Evolutionary conservation across 2,113 vertebrate species (phyloP).

Genomic region (Ameiurus melas): DNA sequence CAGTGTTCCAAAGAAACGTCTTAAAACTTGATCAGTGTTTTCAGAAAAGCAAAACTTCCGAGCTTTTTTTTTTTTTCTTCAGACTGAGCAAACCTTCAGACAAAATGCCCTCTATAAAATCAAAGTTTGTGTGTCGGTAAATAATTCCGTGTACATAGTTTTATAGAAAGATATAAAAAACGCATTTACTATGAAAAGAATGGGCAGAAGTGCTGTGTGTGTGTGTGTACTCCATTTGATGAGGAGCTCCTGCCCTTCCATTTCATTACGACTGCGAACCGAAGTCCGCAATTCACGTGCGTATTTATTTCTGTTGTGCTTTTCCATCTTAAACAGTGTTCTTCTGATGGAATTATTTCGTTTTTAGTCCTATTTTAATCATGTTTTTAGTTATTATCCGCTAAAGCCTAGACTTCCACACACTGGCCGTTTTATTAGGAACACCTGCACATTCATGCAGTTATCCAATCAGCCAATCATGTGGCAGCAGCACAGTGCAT

Average conservation of each 20-base stretch:
- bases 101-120: not conserved
- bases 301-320: constrained; percentile 50
- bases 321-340: constrained; percentile 61
- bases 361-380: not conserved
- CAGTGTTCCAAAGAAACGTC: not conserved
- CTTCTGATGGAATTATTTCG: not conserved
- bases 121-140: constrained; percentile 1
- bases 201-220: constrained; percentile 58
- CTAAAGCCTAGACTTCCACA: not conserved
- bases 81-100: not conserved
- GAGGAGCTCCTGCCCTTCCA: constrained; percentile 62
- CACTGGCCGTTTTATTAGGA: not conserved
- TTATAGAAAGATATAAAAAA: constrained; percentile 71
- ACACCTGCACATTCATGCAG: not conserved
- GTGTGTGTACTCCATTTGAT: constrained; percentile 48
- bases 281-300: not conserved
- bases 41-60: not conserved
- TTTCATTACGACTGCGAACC: constrained; percentile 70
- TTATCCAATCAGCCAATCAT: not conserved
- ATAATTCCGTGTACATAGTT: constrained; percentile 52
- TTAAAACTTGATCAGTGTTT: not conserved
- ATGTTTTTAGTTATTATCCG: not conserved
- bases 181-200: constrained; percentile 69
- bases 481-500: not conserved
- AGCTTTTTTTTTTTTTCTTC: too few species aligned